phyloP scores from a whole-genome alignment of 1,140 invertebrate species.

The Lepeophtheirus salmonis region DNA sequence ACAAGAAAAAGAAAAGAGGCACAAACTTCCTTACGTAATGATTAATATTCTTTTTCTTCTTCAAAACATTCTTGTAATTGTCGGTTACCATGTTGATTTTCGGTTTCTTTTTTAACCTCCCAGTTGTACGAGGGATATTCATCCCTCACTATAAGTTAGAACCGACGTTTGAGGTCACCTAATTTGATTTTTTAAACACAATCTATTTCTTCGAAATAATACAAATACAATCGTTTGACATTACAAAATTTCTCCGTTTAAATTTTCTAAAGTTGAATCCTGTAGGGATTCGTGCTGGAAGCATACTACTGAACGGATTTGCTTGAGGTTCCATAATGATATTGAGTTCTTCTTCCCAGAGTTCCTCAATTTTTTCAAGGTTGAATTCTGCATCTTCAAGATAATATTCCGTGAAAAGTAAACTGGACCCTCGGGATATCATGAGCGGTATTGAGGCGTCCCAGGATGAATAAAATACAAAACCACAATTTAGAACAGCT shows the following conservation, averaged over 20 bases:
- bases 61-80: too few species aligned
- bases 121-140: too few species aligned
- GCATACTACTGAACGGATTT: constrained; percentile 8
- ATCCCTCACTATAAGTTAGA: too few species aligned
- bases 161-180: too few species aligned
- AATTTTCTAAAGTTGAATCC: constrained; percentile 11
- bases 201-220: background rate
- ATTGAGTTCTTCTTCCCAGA: background rate
- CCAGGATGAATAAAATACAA: constrained; percentile 15
- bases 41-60: too few species aligned
- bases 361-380: constrained; percentile 5
- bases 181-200: too few species aligned
- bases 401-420: constrained; percentile 16
- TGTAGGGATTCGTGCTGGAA: constrained; percentile 9
- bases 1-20: too few species aligned
- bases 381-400: background rate
- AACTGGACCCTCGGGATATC: background rate
- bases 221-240: constrained; percentile 18
- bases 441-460: constrained; percentile 10
- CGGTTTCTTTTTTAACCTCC: too few species aligned
- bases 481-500: constrained; percentile 14
- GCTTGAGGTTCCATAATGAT: background rate
- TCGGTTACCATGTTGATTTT: too few species aligned
- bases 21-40: too few species aligned
- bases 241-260: constrained; percentile 10